Conservation (phyloP, 2,113 vertebrate species). For the Aix galericulata region DNA sequence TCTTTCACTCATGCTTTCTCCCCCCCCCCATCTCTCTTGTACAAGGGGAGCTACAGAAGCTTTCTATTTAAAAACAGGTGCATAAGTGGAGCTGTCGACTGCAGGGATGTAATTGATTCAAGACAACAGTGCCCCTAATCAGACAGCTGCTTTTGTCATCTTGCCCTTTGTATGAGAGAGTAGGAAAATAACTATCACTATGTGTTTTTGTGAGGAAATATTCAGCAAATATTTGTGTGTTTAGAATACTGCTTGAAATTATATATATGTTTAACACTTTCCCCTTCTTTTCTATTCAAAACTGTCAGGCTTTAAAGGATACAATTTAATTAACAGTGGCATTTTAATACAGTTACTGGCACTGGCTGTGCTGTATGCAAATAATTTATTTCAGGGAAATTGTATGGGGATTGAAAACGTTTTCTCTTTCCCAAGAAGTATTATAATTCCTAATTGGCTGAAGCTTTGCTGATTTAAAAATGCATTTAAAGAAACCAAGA, state of each 20-base stretch:
- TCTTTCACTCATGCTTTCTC: slow-evolving; percentile 22
- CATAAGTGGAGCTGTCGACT: slow-evolving; percentile 45
- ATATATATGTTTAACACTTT: slow-evolving; percentile 20
- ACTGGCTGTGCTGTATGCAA: slow-evolving; percentile 24
- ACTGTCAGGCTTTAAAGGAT: slow-evolving; percentile 8
- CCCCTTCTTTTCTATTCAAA: background rate
- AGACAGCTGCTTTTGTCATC: slow-evolving; percentile 59
- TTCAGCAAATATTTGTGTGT: slow-evolving; percentile 54
- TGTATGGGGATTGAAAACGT: slow-evolving; percentile 12
- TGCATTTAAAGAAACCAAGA: slow-evolving; percentile 47
- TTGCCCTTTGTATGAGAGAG: slow-evolving; percentile 46
- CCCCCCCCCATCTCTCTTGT: slow-evolving; percentile 5
- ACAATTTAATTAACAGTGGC: slow-evolving; percentile 5
- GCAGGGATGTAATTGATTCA: slow-evolving; percentile 48
- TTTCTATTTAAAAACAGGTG: slow-evolving; percentile 71
- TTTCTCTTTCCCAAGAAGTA: slow-evolving; percentile 37
- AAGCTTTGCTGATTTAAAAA: slow-evolving; percentile 45
- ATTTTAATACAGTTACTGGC: slow-evolving; percentile 27
- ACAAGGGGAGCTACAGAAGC: background rate
- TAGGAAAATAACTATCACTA: slow-evolving; percentile 61
- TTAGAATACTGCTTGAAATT: slow-evolving; percentile 21
- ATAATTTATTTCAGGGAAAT: slow-evolving; percentile 22
- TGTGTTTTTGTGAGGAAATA: slow-evolving; percentile 26
- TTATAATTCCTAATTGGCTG: slow-evolving; percentile 53
- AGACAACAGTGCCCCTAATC: slow-evolving; percentile 58